Conservation (phyloP, 2,888 invertebrate genomes). For the Morpho deidamia region DNA sequence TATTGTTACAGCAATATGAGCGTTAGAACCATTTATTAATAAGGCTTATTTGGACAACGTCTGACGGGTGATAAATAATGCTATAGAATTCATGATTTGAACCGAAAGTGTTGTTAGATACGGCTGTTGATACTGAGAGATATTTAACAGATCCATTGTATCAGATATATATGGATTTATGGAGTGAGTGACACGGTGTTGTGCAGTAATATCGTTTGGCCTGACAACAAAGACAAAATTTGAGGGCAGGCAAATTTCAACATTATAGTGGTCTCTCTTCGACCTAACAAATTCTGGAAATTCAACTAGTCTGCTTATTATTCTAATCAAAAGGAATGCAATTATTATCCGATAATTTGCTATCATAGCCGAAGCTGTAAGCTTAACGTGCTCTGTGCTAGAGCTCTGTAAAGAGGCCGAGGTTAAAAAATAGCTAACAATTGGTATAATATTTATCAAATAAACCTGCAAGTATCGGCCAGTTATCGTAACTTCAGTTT, state of each 20-base stretch:
- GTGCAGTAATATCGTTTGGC: background rate
- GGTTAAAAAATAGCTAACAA: too few species aligned
- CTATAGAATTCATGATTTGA: constrained; percentile 34
- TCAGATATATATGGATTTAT: constrained; percentile 17
- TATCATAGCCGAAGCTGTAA: too few species aligned
- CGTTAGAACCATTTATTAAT: constrained; percentile 61
- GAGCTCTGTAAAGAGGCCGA: too few species aligned
- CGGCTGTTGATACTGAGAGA: constrained; percentile 22
- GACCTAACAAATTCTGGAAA: background rate
- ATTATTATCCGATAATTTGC: too few species aligned
- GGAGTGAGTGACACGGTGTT: constrained; percentile 6
- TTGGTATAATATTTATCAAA: too few species aligned
- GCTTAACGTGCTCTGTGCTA: too few species aligned
- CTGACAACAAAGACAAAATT: constrained; percentile 5
- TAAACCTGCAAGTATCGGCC: too few species aligned
- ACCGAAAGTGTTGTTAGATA: constrained; percentile 27
- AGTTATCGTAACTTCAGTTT: too few species aligned
- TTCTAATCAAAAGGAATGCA: too few species aligned
- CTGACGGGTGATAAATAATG: constrained; percentile 57
- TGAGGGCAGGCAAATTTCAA: constrained; percentile 6
- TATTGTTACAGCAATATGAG: constrained; percentile 42
- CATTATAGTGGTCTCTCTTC: background rate
- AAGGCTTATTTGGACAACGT: constrained; percentile 66
- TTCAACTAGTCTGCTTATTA: too few species aligned
- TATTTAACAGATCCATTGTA: constrained; percentile 27